A percentile compares a stretch with the other conserved stretches of the same genome.
phyloP scores from a whole-genome alignment of 2,888 invertebrate species.

The Athalia circularis region DNA sequence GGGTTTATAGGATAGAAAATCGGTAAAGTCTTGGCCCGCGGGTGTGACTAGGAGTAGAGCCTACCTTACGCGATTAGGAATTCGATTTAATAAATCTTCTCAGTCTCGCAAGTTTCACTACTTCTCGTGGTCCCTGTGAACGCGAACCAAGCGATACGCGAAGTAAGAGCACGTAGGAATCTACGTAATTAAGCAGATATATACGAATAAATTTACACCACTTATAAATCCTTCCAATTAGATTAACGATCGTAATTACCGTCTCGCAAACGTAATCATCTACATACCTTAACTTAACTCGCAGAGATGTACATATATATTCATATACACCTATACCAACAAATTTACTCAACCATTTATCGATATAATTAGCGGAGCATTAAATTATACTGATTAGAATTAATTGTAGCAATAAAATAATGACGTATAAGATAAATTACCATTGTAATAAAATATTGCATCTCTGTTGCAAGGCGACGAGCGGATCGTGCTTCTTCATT shows the following conservation, averaged over 20 bases:
- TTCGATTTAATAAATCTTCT: slow-evolving; percentile 38
- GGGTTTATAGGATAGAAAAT: too few species aligned
- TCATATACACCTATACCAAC: neutral
- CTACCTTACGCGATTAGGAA: slow-evolving; percentile 27
- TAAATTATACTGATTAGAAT: too few species aligned
- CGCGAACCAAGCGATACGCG: slow-evolving; percentile 19
- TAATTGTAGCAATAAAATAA: too few species aligned
- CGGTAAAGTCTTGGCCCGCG: too few species aligned
- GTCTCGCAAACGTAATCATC: slow-evolving; percentile 34
- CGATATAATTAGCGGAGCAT: too few species aligned
- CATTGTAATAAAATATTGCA: too few species aligned
- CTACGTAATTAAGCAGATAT: slow-evolving; percentile 66
- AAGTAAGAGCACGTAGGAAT: slow-evolving; percentile 61
- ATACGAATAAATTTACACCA: slow-evolving; percentile 67
- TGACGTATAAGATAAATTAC: too few species aligned
- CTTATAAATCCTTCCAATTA: slow-evolving; percentile 68
- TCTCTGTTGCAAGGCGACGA: too few species aligned
- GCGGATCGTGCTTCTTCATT: too few species aligned
- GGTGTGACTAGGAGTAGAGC: neutral
- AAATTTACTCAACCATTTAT: too few species aligned
- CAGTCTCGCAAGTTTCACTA: neutral
- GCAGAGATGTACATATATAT: neutral
- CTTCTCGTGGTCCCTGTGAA: neutral
- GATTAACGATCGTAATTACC: slow-evolving; percentile 69
- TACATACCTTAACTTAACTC: slow-evolving; percentile 24